Evolutionary conservation across 2,113 vertebrate species (phyloP).

Genomic region (Riparia riparia): DNA sequence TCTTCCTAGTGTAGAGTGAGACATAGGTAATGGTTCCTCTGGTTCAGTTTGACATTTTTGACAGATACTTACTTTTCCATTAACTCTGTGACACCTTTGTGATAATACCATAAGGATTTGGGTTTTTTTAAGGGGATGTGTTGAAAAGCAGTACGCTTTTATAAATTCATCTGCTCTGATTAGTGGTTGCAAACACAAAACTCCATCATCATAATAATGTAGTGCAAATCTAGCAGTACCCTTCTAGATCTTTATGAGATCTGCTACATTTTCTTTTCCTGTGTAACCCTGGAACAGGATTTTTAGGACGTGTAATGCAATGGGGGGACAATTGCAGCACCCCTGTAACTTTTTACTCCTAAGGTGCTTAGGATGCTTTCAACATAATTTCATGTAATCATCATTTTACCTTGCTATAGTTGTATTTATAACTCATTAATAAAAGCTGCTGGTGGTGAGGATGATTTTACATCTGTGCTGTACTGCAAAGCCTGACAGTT

Average conservation of each 20-base stretch:
- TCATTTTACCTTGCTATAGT: not conserved
- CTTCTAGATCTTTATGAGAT: not conserved
- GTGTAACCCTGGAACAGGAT: not conserved
- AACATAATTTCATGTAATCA: not conserved
- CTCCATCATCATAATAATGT: not conserved
- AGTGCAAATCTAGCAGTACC: not conserved
- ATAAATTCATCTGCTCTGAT: not conserved
- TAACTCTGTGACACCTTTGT: not conserved
- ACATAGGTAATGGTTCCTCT: not conserved
- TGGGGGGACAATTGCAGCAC: not conserved
- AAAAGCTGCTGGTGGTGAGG: not conserved
- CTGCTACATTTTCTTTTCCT: not conserved
- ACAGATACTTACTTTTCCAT: not conserved
- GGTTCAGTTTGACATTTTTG: not conserved
- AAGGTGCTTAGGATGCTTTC: not conserved
- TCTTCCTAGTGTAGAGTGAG: not conserved
- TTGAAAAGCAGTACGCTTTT: not conserved
- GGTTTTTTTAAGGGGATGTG: not conserved
- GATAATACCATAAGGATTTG: not conserved
- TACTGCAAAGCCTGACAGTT: not conserved
- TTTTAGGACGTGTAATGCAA: not conserved
- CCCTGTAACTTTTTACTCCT: not conserved
- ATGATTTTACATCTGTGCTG: not conserved
- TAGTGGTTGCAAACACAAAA: not conserved
- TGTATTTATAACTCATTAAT: not conserved